Conservation (phyloP, 1,140 invertebrate species). For the Calliopsis andreniformis region DNA sequence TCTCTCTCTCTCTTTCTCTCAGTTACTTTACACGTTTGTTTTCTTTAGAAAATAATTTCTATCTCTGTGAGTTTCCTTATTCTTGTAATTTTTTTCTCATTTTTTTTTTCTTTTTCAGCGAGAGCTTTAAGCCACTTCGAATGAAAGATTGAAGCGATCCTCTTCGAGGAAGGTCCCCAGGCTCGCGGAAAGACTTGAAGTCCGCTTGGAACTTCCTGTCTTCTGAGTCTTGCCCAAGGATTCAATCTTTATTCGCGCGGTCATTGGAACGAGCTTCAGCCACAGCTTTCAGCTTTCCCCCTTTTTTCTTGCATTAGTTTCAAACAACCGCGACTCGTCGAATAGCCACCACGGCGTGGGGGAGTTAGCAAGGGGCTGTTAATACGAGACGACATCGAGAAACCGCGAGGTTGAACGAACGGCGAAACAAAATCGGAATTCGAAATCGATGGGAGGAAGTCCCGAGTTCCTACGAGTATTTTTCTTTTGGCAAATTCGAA, state of each 20-base stretch:
- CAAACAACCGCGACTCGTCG: neutral
- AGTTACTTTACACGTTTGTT: slow-evolving; percentile 21
- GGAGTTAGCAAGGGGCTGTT: neutral
- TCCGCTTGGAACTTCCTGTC: too few species aligned
- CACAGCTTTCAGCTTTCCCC: neutral
- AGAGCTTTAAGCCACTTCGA: slow-evolving; percentile 6
- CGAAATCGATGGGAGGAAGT: slow-evolving; percentile 8
- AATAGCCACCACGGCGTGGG: neutral
- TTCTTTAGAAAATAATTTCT: slow-evolving; percentile 56
- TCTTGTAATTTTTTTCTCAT: slow-evolving; percentile 10
- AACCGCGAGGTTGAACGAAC: slow-evolving; percentile 41
- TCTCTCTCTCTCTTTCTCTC: slow-evolving; percentile 19
- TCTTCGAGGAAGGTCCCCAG: neutral
- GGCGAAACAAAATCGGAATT: slow-evolving; percentile 8
- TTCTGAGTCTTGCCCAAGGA: too few species aligned
- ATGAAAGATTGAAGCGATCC: neutral
- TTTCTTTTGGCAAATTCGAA: slow-evolving; percentile 8
- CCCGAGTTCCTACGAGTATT: neutral
- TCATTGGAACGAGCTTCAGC: neutral
- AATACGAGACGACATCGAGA: slow-evolving; percentile 36
- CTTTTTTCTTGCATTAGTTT: neutral
- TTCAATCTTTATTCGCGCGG: slow-evolving; percentile 15
- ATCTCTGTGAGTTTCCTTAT: slow-evolving; percentile 30
- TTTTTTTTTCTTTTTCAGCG: neutral
- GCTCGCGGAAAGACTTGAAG: too few species aligned